Base-by-base conservation (phyloP, 1,140 invertebrate species). In the Neotoxoptera formosana region DNA sequence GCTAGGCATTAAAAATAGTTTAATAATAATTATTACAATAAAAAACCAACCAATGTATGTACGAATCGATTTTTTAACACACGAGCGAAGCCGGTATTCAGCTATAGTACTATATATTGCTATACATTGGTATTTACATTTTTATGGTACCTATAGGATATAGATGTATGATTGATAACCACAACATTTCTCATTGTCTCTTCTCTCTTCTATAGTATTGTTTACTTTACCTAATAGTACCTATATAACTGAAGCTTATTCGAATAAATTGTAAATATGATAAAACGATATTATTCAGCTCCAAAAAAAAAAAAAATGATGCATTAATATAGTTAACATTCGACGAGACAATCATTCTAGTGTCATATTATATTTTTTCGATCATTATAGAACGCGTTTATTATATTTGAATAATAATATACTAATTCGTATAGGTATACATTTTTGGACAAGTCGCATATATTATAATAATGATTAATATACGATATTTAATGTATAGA, bases 391-490 rank as follows among this genome's bases (percentile, higher is more conserved):
- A 76, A 76, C 14, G 30, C 30, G n/a, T 76, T 76, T 76, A n/a
- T n/a, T 76, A 76, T 76, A 76, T 76, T 76, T 76, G 60, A 34
- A n/a, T n/a, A 76, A n/a, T n/a, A 76, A 76, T 76, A 20, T n/a
- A 76, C n/a, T 76, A 76, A 76, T 76, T 76, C 30, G 17, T 76
- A 20, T 17, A 67, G 14, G n/a, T 67, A 8, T 76, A 20, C n/a
- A 60, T 60, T 9, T 60, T n/a, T 30, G n/a, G 30, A 76, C 14
- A 34, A 20, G 60, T 76, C n/a, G 1, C 60, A n/a, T 76, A 76
- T n/a, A n/a, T n/a, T 67, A 67, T n/a, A 67, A 67, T n/a, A 67
- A 67, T 67, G 60, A 67, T 67, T 67, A 67, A 67, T 67, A 60
- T 30, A 60, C 56, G 9, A 11, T 30, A 60, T 56, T 14, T 56